Base-by-base conservation (phyloP, 2,797 vertebrate genomes). In the Sebastes alutus region DNA sequence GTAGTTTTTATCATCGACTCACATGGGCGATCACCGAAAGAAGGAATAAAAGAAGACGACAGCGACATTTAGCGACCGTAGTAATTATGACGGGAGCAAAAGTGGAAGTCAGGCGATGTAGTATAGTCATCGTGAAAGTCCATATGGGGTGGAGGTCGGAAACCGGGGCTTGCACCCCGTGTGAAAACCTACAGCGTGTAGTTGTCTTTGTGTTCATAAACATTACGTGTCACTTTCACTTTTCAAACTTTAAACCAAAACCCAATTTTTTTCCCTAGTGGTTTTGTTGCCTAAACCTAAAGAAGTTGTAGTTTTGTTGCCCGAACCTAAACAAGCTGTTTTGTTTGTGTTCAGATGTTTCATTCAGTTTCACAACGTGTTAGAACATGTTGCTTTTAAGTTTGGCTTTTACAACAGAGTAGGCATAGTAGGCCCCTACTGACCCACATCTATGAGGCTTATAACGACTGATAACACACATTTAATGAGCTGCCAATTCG, bases 231-330 rank as follows among this genome's bases (percentile, higher is more conserved):
- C 49, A 52, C 42, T 52, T 10, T 52, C 2, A 52, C 20, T 52
- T 52, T 52, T 20, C 49, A 52, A 52, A 52, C 14, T 52, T 52
- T 52, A 52, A 52, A n/a, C 7, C 20, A 52, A 52, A 52, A 52
- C 49, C 20, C 20, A n/a, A n/a, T n/a, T 4, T 1, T 52, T n/a
- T 52, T n/a, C 4, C 0, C 7, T 52, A n/a, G 42, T 46, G 0
- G 42, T 46, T n/a, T 52, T 52, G 18, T 52, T 52, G 46, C 46
- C 18, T 52, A 9, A 52, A 52, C 18, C 46, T 52, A 52, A n/a
- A n/a, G n/a, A n/a, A n/a, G n/a, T n/a, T n/a, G n/a, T n/a, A n/a
- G n/a, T n/a, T n/a, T n/a, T n/a, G n/a, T n/a, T n/a, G n/a, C n/a
- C n/a, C n/a, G n/a, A n/a, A n/a, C n/a, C n/a, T n/a, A n/a, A n/a